A percentile compares a stretch with the other conserved stretches of the same genome.
Conservation (phyloP, 2,888 invertebrate species). For the Syrista parreyssii region DNA sequence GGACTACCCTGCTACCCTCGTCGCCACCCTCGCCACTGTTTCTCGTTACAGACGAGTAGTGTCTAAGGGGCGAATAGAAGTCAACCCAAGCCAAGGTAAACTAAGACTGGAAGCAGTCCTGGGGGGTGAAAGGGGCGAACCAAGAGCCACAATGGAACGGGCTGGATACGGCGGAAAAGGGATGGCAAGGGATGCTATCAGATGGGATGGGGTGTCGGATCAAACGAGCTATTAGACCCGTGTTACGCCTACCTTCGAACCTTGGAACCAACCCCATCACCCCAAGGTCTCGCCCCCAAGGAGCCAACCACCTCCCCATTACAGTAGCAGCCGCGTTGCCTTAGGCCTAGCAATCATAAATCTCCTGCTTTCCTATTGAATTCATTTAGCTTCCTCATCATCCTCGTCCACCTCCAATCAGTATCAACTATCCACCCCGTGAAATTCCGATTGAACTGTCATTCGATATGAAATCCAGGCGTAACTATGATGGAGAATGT, state of each 20-base stretch:
- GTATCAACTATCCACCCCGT: neutral
- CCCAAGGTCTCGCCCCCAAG: slow-evolving; percentile 30
- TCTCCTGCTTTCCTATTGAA: slow-evolving; percentile 27
- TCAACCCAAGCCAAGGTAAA: neutral
- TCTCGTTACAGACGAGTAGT: neutral
- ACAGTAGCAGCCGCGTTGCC: slow-evolving; percentile 19
- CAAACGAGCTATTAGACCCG: slow-evolving; percentile 57
- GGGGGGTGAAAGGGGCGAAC: neutral
- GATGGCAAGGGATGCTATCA: slow-evolving; percentile 23
- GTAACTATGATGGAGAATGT: neutral
- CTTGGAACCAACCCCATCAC: slow-evolving; percentile 10
- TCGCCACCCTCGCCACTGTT: neutral
- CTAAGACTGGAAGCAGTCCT: neutral
- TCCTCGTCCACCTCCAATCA: neutral
- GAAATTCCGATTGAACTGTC: neutral
- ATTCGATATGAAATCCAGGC: neutral
- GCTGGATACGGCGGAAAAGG: slow-evolving; percentile 24
- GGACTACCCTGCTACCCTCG: neutral
- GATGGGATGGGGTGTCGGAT: slow-evolving; percentile 32
- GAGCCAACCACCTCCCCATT: slow-evolving; percentile 24
- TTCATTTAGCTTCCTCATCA: neutral
- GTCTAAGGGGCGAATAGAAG: slow-evolving; percentile 1
- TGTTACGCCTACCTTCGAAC: slow-evolving; percentile 38
- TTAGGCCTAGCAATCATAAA: slow-evolving; percentile 42
- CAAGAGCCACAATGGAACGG: slow-evolving; percentile 23